These are phyloP conservation scores for Formica aserva DNA, from an alignment of 2,888 invertebrate species.

Conservation along the genomic window DNA sequence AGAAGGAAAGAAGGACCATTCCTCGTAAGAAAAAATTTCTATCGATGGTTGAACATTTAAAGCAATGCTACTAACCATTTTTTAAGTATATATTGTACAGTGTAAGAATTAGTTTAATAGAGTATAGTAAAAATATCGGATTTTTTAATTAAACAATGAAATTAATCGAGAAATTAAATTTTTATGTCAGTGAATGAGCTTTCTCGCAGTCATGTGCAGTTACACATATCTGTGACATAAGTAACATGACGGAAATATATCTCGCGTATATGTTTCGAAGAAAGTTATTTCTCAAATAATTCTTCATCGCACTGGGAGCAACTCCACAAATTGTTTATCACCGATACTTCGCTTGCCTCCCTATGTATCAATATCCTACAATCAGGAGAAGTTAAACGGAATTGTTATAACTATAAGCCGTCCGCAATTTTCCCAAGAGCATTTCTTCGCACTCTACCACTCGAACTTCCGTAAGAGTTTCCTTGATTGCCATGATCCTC, in stretches of 20 bases:
- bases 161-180: constrained; percentile 1
- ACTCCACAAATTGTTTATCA: constrained; percentile 15
- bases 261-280: not conserved
- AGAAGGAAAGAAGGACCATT: not conserved
- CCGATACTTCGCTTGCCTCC: constrained; percentile 21
- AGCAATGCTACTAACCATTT: not conserved
- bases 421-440: constrained; percentile 42
- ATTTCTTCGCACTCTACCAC: not conserved
- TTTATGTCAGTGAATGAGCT: not conserved
- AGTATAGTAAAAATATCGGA: not conserved
- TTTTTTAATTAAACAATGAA: not conserved
- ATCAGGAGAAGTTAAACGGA: constrained; percentile 26
- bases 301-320: not conserved
- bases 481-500: constrained; percentile 35
- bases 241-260: not conserved
- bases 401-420: constrained; percentile 34
- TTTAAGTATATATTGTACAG: not conserved
- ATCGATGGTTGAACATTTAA: not conserved
- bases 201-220: not conserved
- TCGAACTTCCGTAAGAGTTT: constrained; percentile 33
- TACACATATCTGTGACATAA: not conserved
- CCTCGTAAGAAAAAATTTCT: constrained; percentile 3
- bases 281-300: not conserved
- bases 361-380: constrained; percentile 36
- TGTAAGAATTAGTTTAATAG: not conserved